These are phyloP conservation scores for Aspidiotus rigidus DNA, from an alignment of 2,888 invertebrate genomes.

Conservation along the genomic window DNA sequence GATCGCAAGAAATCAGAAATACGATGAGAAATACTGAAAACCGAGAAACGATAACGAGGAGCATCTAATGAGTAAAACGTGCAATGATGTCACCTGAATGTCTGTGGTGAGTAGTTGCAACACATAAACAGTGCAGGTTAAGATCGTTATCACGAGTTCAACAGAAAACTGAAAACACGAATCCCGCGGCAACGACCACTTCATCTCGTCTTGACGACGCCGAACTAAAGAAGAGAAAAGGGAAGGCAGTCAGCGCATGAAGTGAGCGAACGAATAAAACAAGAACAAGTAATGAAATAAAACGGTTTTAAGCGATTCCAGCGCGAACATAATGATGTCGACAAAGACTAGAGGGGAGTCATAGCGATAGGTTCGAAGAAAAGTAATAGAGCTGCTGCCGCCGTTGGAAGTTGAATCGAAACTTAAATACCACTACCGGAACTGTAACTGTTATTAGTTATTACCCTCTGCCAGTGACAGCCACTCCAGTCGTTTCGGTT, in stretches of 20 bases:
- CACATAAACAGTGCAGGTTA: slow-evolving; percentile 16
- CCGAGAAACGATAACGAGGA: neutral
- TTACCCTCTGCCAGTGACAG: slow-evolving; percentile 25
- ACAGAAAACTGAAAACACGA: slow-evolving; percentile 18
- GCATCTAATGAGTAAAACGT: slow-evolving; percentile 7
- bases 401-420: slow-evolving; percentile 21
- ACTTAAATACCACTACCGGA: slow-evolving; percentile 31
- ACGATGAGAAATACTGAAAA: neutral
- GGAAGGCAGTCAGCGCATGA: too few species aligned
- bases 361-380: slow-evolving; percentile 23
- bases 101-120: slow-evolving; percentile 16
- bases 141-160: slow-evolving; percentile 24
- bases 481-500: slow-evolving; percentile 6
- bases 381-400: slow-evolving; percentile 19
- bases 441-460: slow-evolving; percentile 29
- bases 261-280: slow-evolving; percentile 6
- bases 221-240: slow-evolving; percentile 24
- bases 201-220: slow-evolving; percentile 28
- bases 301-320: slow-evolving; percentile 27
- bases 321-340: slow-evolving; percentile 30
- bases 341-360: slow-evolving; percentile 28
- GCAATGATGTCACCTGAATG: slow-evolving; percentile 23
- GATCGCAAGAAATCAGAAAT: neutral
- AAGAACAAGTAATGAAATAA: slow-evolving; percentile 16
- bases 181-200: slow-evolving; percentile 29